phyloP scores from a whole-genome alignment of 2,797 vertebrate species.

The Periophthalmus magnuspinnatus region DNA sequence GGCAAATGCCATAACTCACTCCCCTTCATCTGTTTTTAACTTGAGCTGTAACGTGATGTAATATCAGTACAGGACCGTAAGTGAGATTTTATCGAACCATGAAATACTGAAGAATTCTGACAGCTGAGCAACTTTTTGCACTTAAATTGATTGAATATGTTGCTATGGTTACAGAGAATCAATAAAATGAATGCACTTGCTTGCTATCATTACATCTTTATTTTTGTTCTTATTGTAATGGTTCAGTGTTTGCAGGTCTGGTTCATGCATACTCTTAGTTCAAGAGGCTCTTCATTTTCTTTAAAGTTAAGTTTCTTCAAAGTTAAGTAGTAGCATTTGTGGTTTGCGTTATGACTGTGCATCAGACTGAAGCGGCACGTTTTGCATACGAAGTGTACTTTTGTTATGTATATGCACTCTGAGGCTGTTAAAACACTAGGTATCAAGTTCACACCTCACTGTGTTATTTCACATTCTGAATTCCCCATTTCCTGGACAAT shows the following conservation, averaged over 20 bases:
- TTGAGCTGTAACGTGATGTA: no score
- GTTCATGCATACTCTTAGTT: neutral
- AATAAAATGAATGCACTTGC: no score
- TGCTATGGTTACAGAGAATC: no score
- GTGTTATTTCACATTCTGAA: neutral
- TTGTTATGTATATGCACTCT: conserved; percentile 20
- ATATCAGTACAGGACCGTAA: no score
- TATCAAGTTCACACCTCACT: conserved; percentile 43
- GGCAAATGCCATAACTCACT: no score
- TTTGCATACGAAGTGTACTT: neutral
- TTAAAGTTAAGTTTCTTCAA: no score
- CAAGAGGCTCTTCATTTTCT: neutral
- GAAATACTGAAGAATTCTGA: no score
- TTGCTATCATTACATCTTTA: neutral
- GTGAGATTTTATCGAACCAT: no score
- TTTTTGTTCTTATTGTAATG: neutral
- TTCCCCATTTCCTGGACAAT: no score
- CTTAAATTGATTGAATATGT: no score
- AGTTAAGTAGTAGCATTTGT: neutral
- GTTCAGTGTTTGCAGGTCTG: neutral
- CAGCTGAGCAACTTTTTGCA: no score
- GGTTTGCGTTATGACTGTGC: neutral
- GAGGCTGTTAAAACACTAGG: conserved; percentile 30
- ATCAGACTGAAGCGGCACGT: neutral
- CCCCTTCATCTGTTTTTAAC: no score